Conservation (phyloP, 2,113 vertebrate species). For the Chaetorhynchus papuensis region DNA sequence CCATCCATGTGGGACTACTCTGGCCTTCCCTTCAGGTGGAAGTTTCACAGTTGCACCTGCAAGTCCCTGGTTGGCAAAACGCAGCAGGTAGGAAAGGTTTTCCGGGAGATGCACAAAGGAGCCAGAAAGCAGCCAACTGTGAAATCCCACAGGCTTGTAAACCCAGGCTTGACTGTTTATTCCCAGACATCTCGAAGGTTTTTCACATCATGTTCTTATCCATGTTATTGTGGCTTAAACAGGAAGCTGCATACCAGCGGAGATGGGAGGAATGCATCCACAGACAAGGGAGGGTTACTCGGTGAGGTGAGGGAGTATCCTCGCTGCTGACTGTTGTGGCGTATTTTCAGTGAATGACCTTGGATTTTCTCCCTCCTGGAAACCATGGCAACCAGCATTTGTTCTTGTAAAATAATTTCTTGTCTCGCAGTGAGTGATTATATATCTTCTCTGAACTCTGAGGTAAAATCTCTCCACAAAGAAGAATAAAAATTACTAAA, state of each 20-base stretch:
- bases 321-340: background rate
- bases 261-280: background rate
- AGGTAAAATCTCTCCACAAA: background rate
- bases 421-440: slow-evolving; percentile 16
- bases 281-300: background rate
- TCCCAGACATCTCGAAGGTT: background rate
- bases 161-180: background rate
- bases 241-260: background rate
- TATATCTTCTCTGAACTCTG: background rate
- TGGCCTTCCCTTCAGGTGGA: background rate
- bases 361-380: slow-evolving; percentile 47
- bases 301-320: background rate
- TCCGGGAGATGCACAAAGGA: background rate
- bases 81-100: background rate
- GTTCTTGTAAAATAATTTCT: slow-evolving; percentile 59
- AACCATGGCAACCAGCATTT: slow-evolving; percentile 64
- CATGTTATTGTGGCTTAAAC: background rate
- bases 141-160: background rate
- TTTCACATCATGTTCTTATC: background rate
- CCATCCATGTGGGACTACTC: background rate
- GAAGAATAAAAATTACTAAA: background rate
- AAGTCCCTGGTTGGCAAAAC: background rate
- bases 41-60: background rate
- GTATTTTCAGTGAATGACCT: slow-evolving; percentile 47
- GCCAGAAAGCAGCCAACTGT: background rate